A percentile compares a stretch with the other conserved stretches of the same genome.
Conservation (phyloP, 2,888 invertebrate species). For the Catocala nupta region DNA sequence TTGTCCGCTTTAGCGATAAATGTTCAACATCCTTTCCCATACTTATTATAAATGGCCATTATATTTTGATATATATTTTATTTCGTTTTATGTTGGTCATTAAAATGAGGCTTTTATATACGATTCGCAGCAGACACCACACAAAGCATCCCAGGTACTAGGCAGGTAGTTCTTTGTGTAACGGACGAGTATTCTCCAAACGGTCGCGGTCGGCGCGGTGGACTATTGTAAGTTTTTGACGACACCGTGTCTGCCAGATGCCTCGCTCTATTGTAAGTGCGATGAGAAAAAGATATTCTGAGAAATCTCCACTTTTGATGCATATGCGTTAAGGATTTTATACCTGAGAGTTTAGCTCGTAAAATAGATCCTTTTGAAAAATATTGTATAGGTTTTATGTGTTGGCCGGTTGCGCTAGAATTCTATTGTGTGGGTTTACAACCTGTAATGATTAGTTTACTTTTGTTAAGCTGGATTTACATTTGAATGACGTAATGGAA, state of each 20-base stretch:
- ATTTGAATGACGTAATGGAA: constrained; percentile 16
- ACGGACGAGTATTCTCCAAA: constrained; percentile 45
- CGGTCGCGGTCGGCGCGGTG: too few species aligned
- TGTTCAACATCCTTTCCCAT: constrained; percentile 23
- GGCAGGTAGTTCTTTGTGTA: constrained; percentile 64
- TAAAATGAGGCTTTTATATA: constrained; percentile 45
- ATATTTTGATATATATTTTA: constrained; percentile 42
- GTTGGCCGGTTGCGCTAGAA: constrained; percentile 35
- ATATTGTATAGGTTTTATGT: constrained; percentile 40
- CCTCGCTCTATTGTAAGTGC: constrained; percentile 64
- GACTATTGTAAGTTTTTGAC: constrained; percentile 67
- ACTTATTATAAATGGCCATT: constrained; percentile 28
- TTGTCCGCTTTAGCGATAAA: constrained; percentile 21
- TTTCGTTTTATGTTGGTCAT: constrained; percentile 36
- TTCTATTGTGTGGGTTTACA: constrained; percentile 44
- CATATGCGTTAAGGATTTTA: constrained; percentile 65
- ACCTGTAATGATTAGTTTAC: constrained; percentile 43
- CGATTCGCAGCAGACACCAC: constrained; percentile 35
- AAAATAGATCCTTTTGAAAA: constrained; percentile 57
- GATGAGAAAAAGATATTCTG: constrained; percentile 64
- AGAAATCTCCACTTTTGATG: constrained; percentile 67
- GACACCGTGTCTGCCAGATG: constrained; percentile 82
- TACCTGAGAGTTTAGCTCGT: constrained; percentile 64
- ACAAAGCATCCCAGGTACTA: constrained; percentile 60
- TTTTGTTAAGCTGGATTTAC: constrained; percentile 39